Evolutionary conservation across 2,113 vertebrate species (phyloP).

Genomic region (Larimichthys crocea): DNA sequence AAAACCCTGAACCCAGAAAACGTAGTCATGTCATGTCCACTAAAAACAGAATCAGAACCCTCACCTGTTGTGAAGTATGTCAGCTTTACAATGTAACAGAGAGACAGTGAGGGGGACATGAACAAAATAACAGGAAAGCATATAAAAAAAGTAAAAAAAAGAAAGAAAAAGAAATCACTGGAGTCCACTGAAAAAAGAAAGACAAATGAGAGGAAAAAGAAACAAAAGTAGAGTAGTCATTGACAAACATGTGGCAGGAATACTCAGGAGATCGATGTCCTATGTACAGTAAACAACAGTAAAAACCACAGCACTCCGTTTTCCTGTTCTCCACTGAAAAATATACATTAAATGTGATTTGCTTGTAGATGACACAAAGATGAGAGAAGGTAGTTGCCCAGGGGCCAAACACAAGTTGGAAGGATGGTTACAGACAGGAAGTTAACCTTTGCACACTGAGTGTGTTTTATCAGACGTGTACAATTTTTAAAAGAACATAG

Average conservation of each 20-base stretch:
- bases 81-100: slow-evolving; percentile 77
- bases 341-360: slow-evolving; percentile 16
- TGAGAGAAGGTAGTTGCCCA: slow-evolving; percentile 86
- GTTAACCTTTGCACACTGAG: background rate
- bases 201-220: slow-evolving; percentile 52
- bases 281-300: slow-evolving; percentile 71
- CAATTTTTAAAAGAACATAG: background rate
- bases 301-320: slow-evolving; percentile 53
- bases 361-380: slow-evolving; percentile 54
- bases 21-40: slow-evolving; percentile 53
- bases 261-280: slow-evolving; percentile 35
- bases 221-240: slow-evolving; percentile 69
- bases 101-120: slow-evolving; percentile 27
- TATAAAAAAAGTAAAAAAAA: slow-evolving; percentile 52
- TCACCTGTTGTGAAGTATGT: slow-evolving; percentile 67
- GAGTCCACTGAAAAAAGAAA: slow-evolving; percentile 62
- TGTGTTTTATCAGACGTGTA: background rate
- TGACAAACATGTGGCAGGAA: slow-evolving; percentile 63
- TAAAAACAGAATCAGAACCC: slow-evolving; percentile 53
- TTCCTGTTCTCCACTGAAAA: slow-evolving; percentile 28
- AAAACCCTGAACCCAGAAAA: slow-evolving; percentile 60
- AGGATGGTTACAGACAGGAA: slow-evolving; percentile 17
- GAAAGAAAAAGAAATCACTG: slow-evolving; percentile 64
- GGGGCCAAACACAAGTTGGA: slow-evolving; percentile 70
- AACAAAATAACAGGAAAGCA: slow-evolving; percentile 51